These are phyloP conservation scores for Otus sunia DNA, from an alignment of 2,113 vertebrate species.

Conservation along the genomic window DNA sequence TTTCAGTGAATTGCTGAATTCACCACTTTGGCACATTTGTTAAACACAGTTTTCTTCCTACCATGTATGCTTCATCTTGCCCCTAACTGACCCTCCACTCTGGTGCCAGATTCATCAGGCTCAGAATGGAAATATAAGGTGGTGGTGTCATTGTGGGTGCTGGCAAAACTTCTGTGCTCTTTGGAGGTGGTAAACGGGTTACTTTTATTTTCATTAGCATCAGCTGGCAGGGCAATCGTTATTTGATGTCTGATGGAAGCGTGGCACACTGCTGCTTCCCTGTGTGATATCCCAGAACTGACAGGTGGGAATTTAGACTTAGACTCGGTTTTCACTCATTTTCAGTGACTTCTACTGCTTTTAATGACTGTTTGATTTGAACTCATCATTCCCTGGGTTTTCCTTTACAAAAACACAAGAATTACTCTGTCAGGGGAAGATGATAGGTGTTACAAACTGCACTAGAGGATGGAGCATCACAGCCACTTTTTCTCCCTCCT, in stretches of 20 bases:
- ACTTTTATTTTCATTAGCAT: neutral
- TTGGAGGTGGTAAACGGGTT: neutral
- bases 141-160: neutral
- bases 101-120: neutral
- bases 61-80: neutral
- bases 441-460: neutral
- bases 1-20: neutral
- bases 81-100: neutral
- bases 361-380: neutral
- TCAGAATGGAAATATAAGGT: neutral
- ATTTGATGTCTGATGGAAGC: neutral
- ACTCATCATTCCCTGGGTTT: neutral
- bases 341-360: neutral
- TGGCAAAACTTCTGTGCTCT: neutral
- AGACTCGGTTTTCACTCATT: neutral
- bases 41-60: neutral
- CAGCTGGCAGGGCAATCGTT: neutral
- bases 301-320: neutral
- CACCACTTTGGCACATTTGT: neutral
- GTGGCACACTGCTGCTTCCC: accelerated
- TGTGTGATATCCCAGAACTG: neutral
- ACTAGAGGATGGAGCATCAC: accelerated
- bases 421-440: neutral
- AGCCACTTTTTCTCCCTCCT: neutral
- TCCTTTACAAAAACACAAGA: neutral